Evolutionary conservation across 2,113 vertebrate genomes (phyloP), one percentile per base, ranked within the genome.

Genomic region (Microcebus murinus): DNA sequence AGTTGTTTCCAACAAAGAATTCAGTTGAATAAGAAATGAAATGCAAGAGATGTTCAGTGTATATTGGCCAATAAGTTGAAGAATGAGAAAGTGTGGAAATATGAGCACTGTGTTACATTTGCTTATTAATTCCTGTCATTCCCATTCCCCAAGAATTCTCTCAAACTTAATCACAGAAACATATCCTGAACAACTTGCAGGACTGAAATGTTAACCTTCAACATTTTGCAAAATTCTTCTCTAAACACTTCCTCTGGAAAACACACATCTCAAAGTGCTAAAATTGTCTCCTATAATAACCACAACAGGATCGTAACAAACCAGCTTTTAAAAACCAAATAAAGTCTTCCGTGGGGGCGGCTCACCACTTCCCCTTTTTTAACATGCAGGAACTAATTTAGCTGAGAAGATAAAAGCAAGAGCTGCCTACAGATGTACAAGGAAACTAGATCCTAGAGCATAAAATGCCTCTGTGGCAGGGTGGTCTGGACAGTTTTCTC

Each of bases 361-460:
- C 79, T 98, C 96, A 97, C 97, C 98, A 96, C 97, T 98, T 98
- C 97, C 96, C 82, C 95, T 97, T 95, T 97, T 87, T 97, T 97
- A 96, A 92, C 92, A 96, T 94, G 85, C 96, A 98, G 97, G 93
- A 98, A 96, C 97, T 98, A 96, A 97, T 98, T 98, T 98, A 98
- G 95, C 93, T 98, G 77, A 98, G 93, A 97, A 98, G 97, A 98
- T 96, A 96, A 98, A 98, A 98, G 97, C 87, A 98, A 97, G 94
- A 96, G 31, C 94, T 96, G 81, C 96, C 91, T 96, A 87, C 96
- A 97, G 95, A 96, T 96, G 91, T 50, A 77, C 21, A 89, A 79
- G 96, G 87, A 97, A 98, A 96, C 86, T 39, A 84, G 57, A 95
- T 87, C 94, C 73, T 91, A 92, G 25, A 96, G 87, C 89, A 77